A percentile compares a stretch with the other conserved stretches of the same genome.
phyloP scores from a whole-genome alignment of 2,888 invertebrate genomes.

The Automeris io region DNA sequence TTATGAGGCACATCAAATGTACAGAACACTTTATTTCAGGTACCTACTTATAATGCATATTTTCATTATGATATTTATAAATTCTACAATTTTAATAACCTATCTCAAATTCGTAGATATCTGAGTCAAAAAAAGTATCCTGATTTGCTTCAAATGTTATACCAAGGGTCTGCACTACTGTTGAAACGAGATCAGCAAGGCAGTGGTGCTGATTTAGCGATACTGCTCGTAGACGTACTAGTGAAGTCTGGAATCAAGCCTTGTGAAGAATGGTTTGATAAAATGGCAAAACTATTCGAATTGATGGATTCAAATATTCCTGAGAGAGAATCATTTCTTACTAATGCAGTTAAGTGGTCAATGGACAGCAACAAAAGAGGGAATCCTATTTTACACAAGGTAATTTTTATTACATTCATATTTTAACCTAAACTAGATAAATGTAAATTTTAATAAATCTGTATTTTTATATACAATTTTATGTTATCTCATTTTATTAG shows the following conservation, averaged over 20 bases:
- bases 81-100: not conserved
- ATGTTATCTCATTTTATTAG: no score
- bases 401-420: no score
- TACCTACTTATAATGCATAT: conserved; percentile 38
- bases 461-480: no score
- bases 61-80: not conserved
- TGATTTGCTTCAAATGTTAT: conserved; percentile 88
- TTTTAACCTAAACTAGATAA: no score
- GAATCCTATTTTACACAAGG: conserved; percentile 86
- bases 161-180: conserved; percentile 85
- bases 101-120: conserved; percentile 78
- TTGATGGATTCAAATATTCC: conserved; percentile 84
- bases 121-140: conserved; percentile 88
- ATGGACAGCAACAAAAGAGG: conserved; percentile 80
- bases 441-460: no score
- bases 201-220: conserved; percentile 92
- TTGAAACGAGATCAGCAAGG: conserved; percentile 87
- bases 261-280: conserved; percentile 82
- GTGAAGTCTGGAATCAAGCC: conserved; percentile 82
- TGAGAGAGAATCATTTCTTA: conserved; percentile 89
- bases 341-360: conserved; percentile 86
- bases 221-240: conserved; percentile 89
- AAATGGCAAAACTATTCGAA: conserved; percentile 83
- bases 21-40: conserved; percentile 95
- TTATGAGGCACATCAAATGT: conserved; percentile 98